Evolutionary conservation across 2,888 invertebrate species (phyloP).

Genomic region (Limnephilus rhombicus): DNA sequence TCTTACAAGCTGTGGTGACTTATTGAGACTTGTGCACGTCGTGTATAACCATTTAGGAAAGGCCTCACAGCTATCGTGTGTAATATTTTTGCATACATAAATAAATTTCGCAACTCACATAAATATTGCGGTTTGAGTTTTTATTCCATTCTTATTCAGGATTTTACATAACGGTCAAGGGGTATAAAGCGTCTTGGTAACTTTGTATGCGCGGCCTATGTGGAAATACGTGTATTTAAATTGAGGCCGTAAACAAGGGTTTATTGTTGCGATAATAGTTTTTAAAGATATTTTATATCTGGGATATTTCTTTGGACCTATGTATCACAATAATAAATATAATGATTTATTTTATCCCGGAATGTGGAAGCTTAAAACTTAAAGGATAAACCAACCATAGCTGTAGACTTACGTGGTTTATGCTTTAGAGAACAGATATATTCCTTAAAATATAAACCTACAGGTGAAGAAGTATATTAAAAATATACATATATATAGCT

Average conservation of each 20-base stretch:
- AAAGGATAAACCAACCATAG: too few relatives aligned
- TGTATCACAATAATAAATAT: too few relatives aligned
- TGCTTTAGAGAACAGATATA: too few relatives aligned
- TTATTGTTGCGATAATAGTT: not conserved
- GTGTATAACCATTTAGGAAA: not conserved
- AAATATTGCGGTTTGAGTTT: not conserved
- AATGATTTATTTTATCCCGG: too few relatives aligned
- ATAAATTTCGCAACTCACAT: not conserved
- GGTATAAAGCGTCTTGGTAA: not conserved
- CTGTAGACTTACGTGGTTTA: too few relatives aligned
- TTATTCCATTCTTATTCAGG: not conserved
- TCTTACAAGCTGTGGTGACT: not conserved
- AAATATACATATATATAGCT: too few relatives aligned
- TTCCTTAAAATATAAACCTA: too few relatives aligned
- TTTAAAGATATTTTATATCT: not conserved
- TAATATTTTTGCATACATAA: not conserved
- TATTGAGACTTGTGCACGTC: not conserved
- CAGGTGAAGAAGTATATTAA: too few relatives aligned
- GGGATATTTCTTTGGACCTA: not conserved
- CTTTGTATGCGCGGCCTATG: not conserved
- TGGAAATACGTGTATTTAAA: not conserved
- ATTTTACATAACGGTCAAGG: not conserved
- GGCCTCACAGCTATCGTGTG: not conserved
- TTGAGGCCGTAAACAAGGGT: not conserved
- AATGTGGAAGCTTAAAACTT: too few relatives aligned